Percentiles rank a stretch among this genome's conserved stretches.
These are phyloP conservation scores for Leucoraja ocellata DNA, from an alignment of 2,797 vertebrate genomes.

Conservation along the genomic window DNA sequence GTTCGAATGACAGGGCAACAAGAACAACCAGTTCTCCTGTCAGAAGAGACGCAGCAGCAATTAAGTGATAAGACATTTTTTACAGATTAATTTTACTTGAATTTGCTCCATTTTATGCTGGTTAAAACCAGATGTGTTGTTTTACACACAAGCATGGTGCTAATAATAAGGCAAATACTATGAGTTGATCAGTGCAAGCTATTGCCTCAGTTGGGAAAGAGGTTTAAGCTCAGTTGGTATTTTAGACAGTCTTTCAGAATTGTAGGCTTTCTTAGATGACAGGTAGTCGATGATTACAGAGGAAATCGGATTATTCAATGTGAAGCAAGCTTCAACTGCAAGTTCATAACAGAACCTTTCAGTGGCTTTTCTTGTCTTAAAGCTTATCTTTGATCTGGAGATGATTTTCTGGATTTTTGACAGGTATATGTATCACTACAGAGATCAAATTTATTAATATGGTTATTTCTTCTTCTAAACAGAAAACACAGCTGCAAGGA, in stretches of 20 bases:
- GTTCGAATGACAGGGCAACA: neutral
- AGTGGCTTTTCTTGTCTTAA: neutral
- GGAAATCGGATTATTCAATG: neutral
- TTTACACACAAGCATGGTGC: too few relatives aligned
- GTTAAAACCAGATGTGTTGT: neutral
- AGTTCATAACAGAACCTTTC: neutral
- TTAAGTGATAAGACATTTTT: neutral
- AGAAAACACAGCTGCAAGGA: neutral
- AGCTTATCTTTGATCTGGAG: neutral
- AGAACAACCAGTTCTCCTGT: neutral
- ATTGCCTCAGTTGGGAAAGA: neutral
- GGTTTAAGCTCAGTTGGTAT: neutral
- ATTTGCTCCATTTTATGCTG: neutral
- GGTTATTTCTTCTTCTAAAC: too few relatives aligned
- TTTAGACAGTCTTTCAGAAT: neutral
- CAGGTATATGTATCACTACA: neutral
- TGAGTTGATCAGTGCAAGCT: neutral
- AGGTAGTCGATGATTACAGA: neutral
- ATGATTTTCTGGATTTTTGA: neutral
- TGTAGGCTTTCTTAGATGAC: neutral
- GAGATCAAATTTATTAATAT: neutral
- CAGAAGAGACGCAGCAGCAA: neutral
- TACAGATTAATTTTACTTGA: neutral
- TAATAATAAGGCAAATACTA: neutral
- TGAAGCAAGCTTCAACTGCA: neutral